phyloP scores from a whole-genome alignment of 2,888 invertebrate species.

The Conus canariensis region DNA sequence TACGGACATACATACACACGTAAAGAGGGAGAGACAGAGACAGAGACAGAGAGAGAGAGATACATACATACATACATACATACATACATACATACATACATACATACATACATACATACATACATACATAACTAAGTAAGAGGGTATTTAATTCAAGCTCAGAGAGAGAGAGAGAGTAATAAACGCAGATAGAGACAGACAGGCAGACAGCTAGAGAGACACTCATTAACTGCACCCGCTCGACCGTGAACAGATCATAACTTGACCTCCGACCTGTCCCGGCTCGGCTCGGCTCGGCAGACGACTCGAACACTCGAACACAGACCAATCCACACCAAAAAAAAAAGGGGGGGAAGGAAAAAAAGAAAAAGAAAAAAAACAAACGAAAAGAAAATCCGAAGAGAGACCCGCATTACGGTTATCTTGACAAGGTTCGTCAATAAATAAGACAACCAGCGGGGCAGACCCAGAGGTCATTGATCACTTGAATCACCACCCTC shows the following conservation, averaged over 20 bases:
- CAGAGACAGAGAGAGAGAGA: not conserved
- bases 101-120: not conserved
- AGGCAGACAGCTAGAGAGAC: not conserved
- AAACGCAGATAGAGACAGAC: not conserved
- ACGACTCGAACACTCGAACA: not conserved
- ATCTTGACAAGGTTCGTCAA: constrained; percentile 7
- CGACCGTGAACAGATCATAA: too few species aligned
- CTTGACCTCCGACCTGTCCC: too few species aligned
- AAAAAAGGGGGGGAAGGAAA: too few species aligned
- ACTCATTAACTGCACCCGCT: not conserved
- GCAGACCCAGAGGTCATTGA: not conserved
- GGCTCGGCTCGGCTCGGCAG: too few species aligned
- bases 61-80: not conserved
- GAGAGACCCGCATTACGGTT: not conserved
- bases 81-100: not conserved
- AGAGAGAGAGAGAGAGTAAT: not conserved
- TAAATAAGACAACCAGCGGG: not conserved
- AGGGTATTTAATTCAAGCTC: not conserved
- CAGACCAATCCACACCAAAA: not conserved
- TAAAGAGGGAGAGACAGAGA: not conserved
- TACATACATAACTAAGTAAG: not conserved
- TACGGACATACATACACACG: not conserved
- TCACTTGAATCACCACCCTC: not conserved
- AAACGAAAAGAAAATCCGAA: not conserved
- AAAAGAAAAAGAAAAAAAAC: not conserved